A percentile compares a stretch with the other conserved stretches of the same genome.
phyloP scores from a whole-genome alignment of 2,797 vertebrate genomes.

The Euthynnus affinis region DNA sequence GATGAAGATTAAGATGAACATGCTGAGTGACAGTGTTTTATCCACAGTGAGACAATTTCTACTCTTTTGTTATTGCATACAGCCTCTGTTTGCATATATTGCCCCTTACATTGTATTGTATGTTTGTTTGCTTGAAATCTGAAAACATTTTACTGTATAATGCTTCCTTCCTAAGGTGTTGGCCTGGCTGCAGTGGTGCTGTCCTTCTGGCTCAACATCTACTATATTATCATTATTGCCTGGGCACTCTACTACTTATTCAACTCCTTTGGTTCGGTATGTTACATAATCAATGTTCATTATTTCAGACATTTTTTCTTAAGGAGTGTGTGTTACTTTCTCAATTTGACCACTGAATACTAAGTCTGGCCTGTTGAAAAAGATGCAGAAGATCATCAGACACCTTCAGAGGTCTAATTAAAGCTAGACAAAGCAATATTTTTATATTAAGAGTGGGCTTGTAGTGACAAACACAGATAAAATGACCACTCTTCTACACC shows the following conservation, averaged over 20 bases:
- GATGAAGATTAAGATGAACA: conserved; percentile 14
- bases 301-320: not conserved
- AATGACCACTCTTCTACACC: no score
- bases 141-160: not conserved
- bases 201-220: conserved; percentile 96
- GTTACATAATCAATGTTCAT: conserved; percentile 43
- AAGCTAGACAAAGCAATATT: not conserved
- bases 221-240: conserved; percentile 95
- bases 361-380: not conserved
- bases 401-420: not conserved
- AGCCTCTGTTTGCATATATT: not conserved
- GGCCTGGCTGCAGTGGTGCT: conserved; percentile 92
- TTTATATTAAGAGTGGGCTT: not conserved
- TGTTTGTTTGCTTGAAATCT: no score
- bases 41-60: not conserved
- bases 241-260: conserved; percentile 96
- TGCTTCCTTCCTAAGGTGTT: conserved; percentile 83
- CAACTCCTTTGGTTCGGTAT: conserved; percentile 90
- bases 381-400: not conserved
- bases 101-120: no score
- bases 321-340: not conserved
- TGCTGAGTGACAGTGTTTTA: not conserved
- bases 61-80: not conserved
- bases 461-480: no score
- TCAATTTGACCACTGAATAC: not conserved